Base-by-base conservation (phyloP, 2,888 invertebrate genomes). In the Caprella mutica region DNA sequence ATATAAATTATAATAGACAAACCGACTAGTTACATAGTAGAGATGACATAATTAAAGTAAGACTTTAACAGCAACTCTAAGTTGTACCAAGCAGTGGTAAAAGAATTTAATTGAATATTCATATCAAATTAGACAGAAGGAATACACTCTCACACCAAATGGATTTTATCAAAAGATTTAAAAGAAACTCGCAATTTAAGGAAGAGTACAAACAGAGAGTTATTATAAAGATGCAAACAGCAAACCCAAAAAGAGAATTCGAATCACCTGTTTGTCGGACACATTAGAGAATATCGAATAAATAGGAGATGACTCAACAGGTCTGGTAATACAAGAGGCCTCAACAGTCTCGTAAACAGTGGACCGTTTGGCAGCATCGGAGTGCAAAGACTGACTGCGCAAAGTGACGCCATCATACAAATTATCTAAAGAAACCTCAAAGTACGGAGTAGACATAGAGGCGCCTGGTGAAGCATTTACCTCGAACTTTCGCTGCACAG, bases 291-390 rank as follows among this genome's bases (percentile, higher is more conserved):
- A 64, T 43, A 64, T 64, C 33, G 64, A 64, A 60, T 58, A 64
- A 48, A 64, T 52, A 21, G 64, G 58, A 40, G 64, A 60, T 27
- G 57, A 58, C 27, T 60, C 55, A 43, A 64, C 60, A 44, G 60
- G 60, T 23, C 60, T 43, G 21, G 26, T 46, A 40, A 64, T 51
- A 46, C 58, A 56, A 29, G 56, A 57, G 38, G 55, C 56, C 58
- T 58, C 60, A 27, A 64, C 43, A n/a, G 53, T 56, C 56, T 64
- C 64, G 46, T 64, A 64, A 52, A 64, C 33, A 14, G 64, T 64
- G 26, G 57, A 52, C 24, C 64, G 64, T 39, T 64, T 64, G 33
- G 55, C 23, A 12, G 50, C 12, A 38, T 35, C 52, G 19, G n/a
- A 1, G 17, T 50, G 30, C 8, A 9, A 6, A 5, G 6, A 14